Base-by-base conservation (phyloP, 2,888 invertebrate genomes). In the Heliothis peltigera region DNA sequence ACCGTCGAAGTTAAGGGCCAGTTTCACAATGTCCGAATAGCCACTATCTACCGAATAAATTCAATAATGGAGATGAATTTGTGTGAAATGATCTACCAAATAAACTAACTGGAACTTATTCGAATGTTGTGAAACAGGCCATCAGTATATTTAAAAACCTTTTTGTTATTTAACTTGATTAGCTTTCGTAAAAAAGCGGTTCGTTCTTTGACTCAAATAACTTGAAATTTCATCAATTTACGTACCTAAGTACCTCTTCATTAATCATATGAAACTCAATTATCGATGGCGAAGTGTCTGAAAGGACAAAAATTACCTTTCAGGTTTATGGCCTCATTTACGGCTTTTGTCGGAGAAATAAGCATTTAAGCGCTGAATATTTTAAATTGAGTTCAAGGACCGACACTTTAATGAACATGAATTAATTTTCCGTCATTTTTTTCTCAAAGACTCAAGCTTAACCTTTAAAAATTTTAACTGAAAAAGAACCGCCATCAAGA, bases 181-280 rank as follows among this genome's bases (percentile, higher is more conserved):
- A 39, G n/a, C n/a, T n/a, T 39, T 5, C 0, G 0, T n/a, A 4
- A 39, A 39, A 39, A n/a, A 39, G n/a, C 1, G 39, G 5, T 39
- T n/a, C 39, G 6, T 5, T 39, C n/a, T 39, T 39, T 39, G n/a
- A 39, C 39, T n/a, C n/a, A 15, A n/a, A 22, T 12, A 17, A 32
- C 19, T 4, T 66, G 18, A 19, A 21, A 66, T 25, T 44, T 44
- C 32, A 6, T 15, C 1, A 2, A 25, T 35, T 55, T 35, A 25
- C 56, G 44, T 44, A n/a, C n/a, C n/a, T n/a, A 17, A 25, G 35
- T 3, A 15, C 55, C 12, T 6, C 10, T 2, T 25, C 22, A 35
- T 44, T 17, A 10, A 1, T 25, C 22, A 35, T 44, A 46, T 6
- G 17, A 17, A 66, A 19, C 25, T 53, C 67, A 63, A 67, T 67